phyloP scores from a whole-genome alignment of 2,113 vertebrate species.

The Zosterops japonicus region DNA sequence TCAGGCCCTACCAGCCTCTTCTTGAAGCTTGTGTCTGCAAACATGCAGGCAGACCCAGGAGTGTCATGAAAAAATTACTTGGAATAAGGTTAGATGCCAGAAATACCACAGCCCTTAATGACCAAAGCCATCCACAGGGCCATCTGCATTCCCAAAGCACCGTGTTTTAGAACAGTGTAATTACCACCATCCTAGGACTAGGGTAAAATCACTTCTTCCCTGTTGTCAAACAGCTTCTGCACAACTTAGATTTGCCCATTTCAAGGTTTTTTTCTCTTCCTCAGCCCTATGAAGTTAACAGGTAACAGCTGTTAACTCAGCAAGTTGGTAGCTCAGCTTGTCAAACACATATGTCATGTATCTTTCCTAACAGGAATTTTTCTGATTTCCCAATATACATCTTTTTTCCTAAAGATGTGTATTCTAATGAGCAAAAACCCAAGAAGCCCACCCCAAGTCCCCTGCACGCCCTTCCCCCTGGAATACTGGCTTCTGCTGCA shows the following conservation, averaged over 20 bases:
- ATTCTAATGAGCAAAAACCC: not conserved
- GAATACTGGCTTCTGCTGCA: not conserved
- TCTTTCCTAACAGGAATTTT: not conserved
- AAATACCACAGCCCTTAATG: not conserved
- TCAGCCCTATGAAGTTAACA: not conserved
- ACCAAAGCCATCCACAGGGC: not conserved
- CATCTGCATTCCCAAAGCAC: not conserved
- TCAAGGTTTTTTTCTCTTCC: not conserved
- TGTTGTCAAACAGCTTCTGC: not conserved
- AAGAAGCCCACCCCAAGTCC: not conserved
- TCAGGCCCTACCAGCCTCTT: not conserved
- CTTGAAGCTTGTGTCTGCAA: not conserved
- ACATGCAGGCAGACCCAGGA: not conserved
- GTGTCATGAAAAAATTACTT: not conserved
- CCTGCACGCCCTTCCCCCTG: not conserved
- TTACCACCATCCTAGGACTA: not conserved
- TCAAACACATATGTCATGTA: not conserved
- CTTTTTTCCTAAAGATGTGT: not conserved
- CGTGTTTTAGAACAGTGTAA: not conserved
- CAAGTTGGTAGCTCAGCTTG: not conserved
- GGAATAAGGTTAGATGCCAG: not conserved
- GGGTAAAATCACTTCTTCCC: not conserved
- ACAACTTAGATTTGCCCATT: not conserved
- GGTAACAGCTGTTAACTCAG: slow-evolving; percentile 27
- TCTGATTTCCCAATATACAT: not conserved